Evolutionary conservation across 2,113 vertebrate genomes (phyloP), one percentile per base, ranked within the genome.

Genomic region (Pycnonotus jocosus): DNA sequence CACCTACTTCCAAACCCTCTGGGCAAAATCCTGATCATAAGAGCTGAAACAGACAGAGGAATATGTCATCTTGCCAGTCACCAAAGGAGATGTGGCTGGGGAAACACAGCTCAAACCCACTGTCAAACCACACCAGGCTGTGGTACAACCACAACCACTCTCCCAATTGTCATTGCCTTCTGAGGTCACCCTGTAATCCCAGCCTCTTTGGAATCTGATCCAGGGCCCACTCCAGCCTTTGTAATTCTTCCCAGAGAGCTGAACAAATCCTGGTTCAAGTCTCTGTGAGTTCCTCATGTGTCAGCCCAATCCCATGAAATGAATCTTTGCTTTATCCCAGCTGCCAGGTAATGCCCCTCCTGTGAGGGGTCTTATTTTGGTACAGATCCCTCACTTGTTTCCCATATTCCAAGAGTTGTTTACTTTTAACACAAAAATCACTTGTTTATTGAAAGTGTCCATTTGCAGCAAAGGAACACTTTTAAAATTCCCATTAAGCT

Each of bases 401-500:
- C 66, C 56, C 53, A 15, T 7, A 33, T 40, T 77, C 70, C 65
- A 60, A 31, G 17, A 86, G 25, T 56, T 11, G 15, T 47, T 88
- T 53, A 21, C 35, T 38, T 94, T 69, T 60, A 87, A 78, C 47
- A 74, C 35, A 96, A 89, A 85, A 85, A 89, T 65, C 16, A 3
- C 73, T 83, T 90, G 81, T 83, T 95, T 84, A 84, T 90, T 69
- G 54, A 64, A 86, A 51, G 64, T 48, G 47, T 62, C 91, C 4
- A 2, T 50, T 76, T 85, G 50, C 88, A 93, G 72, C 23, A 20
- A 37, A 88, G 37, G 61, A 93, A 77, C 64, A 44, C 64, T 95
- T 96, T 21, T 54, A 42, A 86, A 95, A 78, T 83, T 93, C 78
- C 83, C 83, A 81, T 91, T 92, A 91, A 93, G 86, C 15, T 47